Percentiles rank a stretch among this genome's conserved stretches.
These are phyloP conservation scores for Corythoichthys haematopterus DNA, from an alignment of 2,113 vertebrate genomes.

Conservation along the genomic window DNA sequence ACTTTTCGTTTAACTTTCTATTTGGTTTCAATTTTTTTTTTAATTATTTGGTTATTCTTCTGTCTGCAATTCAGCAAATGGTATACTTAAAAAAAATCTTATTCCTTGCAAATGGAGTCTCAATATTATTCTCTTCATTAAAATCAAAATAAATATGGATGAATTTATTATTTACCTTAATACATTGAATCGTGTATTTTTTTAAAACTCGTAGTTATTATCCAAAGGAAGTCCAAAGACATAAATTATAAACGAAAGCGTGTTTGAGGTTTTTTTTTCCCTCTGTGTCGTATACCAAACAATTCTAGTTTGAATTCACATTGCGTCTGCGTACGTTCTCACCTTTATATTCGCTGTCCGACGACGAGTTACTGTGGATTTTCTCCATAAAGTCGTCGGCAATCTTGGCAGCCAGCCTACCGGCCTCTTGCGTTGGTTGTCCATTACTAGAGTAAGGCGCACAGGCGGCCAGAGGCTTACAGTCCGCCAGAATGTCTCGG, in stretches of 20 bases:
- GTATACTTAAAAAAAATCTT: background rate
- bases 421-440: slow-evolving; percentile 81
- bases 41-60: background rate
- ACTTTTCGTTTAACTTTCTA: background rate
- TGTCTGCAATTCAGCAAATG: background rate
- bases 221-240: too few relatives aligned
- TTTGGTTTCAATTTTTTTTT: background rate
- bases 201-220: too few relatives aligned
- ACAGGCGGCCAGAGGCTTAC: slow-evolving; percentile 93
- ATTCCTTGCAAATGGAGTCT: background rate
- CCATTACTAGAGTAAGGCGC: slow-evolving; percentile 95
- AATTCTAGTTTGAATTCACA: too few relatives aligned
- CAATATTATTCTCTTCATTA: background rate
- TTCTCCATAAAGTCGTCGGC: slow-evolving; percentile 92
- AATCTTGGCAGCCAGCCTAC: slow-evolving; percentile 80
- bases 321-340: slow-evolving; percentile 31
- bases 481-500: slow-evolving; percentile 96
- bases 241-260: too few relatives aligned
- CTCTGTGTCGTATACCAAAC: background rate
- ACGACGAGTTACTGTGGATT: slow-evolving; percentile 85
- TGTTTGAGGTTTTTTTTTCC: too few relatives aligned
- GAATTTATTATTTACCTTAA: background rate
- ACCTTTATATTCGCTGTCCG: slow-evolving; percentile 98
- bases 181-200: too few relatives aligned
- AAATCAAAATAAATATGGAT: background rate